Evolutionary conservation across 2,888 invertebrate species (phyloP).

Genomic region (Pachydiplax longipennis): DNA sequence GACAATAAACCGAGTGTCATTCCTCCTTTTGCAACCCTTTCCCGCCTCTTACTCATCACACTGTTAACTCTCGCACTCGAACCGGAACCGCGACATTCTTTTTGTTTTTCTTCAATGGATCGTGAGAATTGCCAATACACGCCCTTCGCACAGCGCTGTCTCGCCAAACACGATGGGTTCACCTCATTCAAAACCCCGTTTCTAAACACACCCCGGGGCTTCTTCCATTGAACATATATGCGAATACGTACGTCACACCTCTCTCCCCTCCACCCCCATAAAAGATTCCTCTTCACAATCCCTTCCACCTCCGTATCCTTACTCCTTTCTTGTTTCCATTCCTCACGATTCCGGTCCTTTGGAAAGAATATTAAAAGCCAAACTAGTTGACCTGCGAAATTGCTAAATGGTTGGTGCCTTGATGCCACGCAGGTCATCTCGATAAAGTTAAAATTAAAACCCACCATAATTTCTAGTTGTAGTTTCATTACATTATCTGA

Average conservation of each 20-base stretch:
- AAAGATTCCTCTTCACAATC: not conserved
- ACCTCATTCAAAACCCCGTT: not conserved
- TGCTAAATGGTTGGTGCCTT: too few relatives aligned
- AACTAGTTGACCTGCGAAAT: too few relatives aligned
- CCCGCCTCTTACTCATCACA: not conserved
- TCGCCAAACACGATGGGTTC: not conserved
- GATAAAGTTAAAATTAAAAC: too few relatives aligned
- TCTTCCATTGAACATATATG: too few relatives aligned
- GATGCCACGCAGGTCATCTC: too few relatives aligned
- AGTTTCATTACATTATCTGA: too few relatives aligned
- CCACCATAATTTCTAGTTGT: too few relatives aligned
- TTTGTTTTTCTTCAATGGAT: not conserved
- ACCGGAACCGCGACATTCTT: not conserved
- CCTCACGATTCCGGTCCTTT: not conserved
- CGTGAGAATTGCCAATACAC: slow-evolving; percentile 18
- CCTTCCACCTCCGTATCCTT: not conserved
- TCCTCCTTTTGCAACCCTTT: not conserved
- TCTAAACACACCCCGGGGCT: too few relatives aligned
- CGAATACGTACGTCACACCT: not conserved
- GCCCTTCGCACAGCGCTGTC: not conserved
- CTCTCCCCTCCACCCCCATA: not conserved
- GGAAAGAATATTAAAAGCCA: too few relatives aligned
- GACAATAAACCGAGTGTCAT: not conserved
- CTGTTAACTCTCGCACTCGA: not conserved
- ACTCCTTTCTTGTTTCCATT: not conserved